Percentiles rank a stretch among this genome's conserved stretches.
These are phyloP conservation scores for Tapirus terrestris DNA, from an alignment of 2,113 vertebrate species.

Conservation along the genomic window DNA sequence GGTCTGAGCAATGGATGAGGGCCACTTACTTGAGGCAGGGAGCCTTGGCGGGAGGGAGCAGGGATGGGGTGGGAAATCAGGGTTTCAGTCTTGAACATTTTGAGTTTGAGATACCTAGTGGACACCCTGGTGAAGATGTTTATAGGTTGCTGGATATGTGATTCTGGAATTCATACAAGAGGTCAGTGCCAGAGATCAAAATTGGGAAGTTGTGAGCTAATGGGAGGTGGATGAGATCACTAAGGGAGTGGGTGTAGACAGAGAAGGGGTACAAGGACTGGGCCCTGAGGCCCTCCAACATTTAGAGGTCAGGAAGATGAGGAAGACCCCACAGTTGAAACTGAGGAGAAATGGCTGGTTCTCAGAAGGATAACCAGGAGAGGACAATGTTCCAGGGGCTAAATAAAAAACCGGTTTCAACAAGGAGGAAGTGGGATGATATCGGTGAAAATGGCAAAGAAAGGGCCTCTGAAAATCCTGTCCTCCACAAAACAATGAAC, in stretches of 20 bases:
- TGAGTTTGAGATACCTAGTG: background rate
- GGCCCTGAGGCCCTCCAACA: background rate
- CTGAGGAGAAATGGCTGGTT: background rate
- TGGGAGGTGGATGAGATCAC: background rate
- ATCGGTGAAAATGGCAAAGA: background rate
- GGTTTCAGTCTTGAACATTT: background rate
- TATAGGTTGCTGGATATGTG: background rate
- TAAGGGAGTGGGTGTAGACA: background rate
- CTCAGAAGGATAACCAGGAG: background rate
- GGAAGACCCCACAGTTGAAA: background rate
- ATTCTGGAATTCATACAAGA: background rate
- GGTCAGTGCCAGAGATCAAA: background rate
- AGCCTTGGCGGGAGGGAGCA: background rate
- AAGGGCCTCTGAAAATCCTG: background rate
- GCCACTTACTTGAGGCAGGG: background rate
- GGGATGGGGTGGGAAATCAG: background rate
- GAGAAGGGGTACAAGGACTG: background rate
- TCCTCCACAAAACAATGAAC: background rate
- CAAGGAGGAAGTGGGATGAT: background rate
- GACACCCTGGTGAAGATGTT: background rate
- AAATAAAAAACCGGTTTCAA: background rate
- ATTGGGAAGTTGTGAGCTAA: background rate
- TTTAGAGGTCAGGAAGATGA: background rate
- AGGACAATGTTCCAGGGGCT: background rate
- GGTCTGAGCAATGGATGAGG: background rate